Base-by-base conservation (phyloP, 2,888 invertebrate genomes). In the Heliconius aoede region DNA sequence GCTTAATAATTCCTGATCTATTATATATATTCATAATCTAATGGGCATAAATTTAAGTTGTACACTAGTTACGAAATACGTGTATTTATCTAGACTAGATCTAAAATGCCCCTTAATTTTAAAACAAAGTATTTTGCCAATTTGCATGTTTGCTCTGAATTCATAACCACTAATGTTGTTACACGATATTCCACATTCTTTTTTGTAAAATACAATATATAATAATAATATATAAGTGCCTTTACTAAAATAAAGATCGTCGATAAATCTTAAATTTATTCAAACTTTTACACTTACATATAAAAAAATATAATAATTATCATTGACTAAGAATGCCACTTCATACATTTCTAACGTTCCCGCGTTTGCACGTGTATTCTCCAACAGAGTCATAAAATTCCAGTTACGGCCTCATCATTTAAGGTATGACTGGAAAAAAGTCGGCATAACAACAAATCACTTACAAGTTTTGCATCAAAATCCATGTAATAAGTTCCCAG, bases 371-470 rank as follows among this genome's bases (percentile, higher is more conserved):
- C 76, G 78, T 81, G 74, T 58, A 61, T 55, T 55, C 24, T 40
- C 36, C 26, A 36, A 36, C 71, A 74, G 26, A 46, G 64, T 75
- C 72, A 68, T 79, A 76, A 80, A 80, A 76, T 64, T n/a, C 72
- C 26, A 51, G 71, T 73, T 62, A 68, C 75, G 74, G 75, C 74
- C 71, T 65, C 80, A 46, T 73, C 68, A 62, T 15, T 51, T 32
- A 72, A 65, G 58, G 73, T 72, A 73, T 76, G 58, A 36, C 58
- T 60, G 51, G 71, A 80, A 80, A 81, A 81, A 80, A 81, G 80
- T 84, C 78, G 82, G 79, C 84, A 82, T 85, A 80, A 85, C 81
- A 84, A 87, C 85, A 86, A 85, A 87, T 87, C 86, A 86, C 84
- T 84, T 82, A 82, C 80, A 79, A 81, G 78, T 80, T 77, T 74